Evolutionary conservation across 2,888 invertebrate species (phyloP).

Genomic region (Limenitis camilla): DNA sequence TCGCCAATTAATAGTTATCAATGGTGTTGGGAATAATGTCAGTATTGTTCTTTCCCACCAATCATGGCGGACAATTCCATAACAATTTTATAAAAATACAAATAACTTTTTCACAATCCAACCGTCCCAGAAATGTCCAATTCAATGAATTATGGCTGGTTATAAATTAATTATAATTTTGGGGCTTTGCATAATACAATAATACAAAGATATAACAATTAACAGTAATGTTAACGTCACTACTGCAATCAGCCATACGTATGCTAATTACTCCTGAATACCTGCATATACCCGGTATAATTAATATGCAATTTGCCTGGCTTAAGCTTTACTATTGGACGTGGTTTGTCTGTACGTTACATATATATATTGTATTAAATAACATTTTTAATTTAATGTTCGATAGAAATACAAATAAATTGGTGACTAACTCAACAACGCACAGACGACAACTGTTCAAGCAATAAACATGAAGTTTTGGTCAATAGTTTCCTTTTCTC

Average conservation of each 20-base stretch:
- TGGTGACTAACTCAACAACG: too few relatives aligned
- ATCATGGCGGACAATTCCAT: too few relatives aligned
- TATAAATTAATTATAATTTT: conserved; percentile 13
- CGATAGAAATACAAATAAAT: too few relatives aligned
- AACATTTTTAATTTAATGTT: too few relatives aligned
- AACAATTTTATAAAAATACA: too few relatives aligned
- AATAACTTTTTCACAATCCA: not conserved
- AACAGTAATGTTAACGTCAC: conserved; percentile 23
- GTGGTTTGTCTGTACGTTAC: not conserved
- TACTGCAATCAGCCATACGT: conserved; percentile 22
- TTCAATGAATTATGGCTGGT: conserved; percentile 4
- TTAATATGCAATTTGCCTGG: conserved; percentile 9
- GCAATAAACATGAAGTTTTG: too few relatives aligned
- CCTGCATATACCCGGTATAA: conserved; percentile 5
- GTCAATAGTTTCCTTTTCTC: too few relatives aligned
- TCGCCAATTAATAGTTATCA: too few relatives aligned
- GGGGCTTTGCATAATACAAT: conserved; percentile 21
- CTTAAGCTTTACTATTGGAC: conserved; percentile 2
- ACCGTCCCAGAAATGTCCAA: not conserved
- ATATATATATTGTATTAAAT: not conserved
- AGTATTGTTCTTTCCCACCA: too few relatives aligned
- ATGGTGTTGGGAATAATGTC: too few relatives aligned
- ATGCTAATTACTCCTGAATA: conserved; percentile 25
- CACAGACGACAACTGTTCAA: too few relatives aligned
- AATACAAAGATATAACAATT: conserved; percentile 23